Evolutionary conservation across 2,797 vertebrate genomes (phyloP).

Genomic region (Malurus splendens): DNA sequence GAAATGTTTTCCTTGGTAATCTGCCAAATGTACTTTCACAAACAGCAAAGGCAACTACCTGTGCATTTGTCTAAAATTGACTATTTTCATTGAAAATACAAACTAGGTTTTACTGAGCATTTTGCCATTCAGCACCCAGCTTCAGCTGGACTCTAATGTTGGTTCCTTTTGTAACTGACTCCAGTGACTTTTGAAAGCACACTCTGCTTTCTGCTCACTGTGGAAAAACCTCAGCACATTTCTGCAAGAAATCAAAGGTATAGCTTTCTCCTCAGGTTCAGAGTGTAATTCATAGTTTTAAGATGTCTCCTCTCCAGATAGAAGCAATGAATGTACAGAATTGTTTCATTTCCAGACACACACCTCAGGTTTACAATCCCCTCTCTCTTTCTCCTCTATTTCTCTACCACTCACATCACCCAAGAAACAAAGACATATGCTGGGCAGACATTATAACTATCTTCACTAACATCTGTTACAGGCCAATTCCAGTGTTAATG

Average conservation of each 20-base stretch:
- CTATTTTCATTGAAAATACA: neutral
- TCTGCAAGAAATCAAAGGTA: neutral
- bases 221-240: neutral
- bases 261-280: neutral
- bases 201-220: neutral
- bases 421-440: constrained; percentile 3
- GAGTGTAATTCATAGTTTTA: constrained; percentile 3
- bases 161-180: neutral
- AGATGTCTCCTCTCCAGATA: neutral
- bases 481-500: neutral
- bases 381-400: neutral
- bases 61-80: neutral
- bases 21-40: neutral
- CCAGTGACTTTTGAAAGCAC: neutral
- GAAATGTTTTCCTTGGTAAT: neutral
- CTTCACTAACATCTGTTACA: constrained; percentile 14
- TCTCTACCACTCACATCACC: neutral
- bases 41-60: neutral
- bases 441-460: neutral
- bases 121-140: neutral
- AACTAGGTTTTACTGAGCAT: neutral
- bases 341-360: neutral
- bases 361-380: neutral
- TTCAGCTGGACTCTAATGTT: neutral
- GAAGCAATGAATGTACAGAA: neutral